Evolutionary conservation across 2,888 invertebrate genomes (phyloP).

Genomic region (Allygus modestus): DNA sequence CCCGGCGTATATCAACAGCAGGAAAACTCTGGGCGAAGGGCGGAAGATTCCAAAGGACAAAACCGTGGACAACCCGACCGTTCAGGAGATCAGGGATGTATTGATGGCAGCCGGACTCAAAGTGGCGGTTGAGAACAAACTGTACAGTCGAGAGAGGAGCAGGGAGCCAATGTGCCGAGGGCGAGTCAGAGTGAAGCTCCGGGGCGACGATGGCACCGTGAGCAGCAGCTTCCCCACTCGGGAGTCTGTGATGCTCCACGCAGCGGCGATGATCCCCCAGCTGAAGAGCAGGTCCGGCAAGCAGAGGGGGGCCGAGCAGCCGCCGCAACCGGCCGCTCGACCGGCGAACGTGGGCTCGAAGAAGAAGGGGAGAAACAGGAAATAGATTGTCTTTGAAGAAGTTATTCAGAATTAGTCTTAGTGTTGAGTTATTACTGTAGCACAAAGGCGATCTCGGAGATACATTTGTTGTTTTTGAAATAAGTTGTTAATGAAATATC

Average conservation of each 20-base stretch:
- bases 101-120: slow-evolving; percentile 88
- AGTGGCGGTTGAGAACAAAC: slow-evolving; percentile 94
- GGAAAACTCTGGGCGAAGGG: slow-evolving; percentile 91
- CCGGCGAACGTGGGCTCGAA: slow-evolving; percentile 72
- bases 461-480: too few relatives aligned
- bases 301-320: slow-evolving; percentile 70
- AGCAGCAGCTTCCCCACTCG: slow-evolving; percentile 84
- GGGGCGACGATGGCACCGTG: slow-evolving; percentile 90
- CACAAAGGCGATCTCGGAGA: too few relatives aligned
- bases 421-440: too few relatives aligned
- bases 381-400: too few relatives aligned
- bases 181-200: slow-evolving; percentile 94
- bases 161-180: slow-evolving; percentile 92
- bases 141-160: slow-evolving; percentile 93
- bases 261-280: slow-evolving; percentile 93
- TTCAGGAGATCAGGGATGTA: slow-evolving; percentile 96
- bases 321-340: slow-evolving; percentile 66
- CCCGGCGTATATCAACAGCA: slow-evolving; percentile 80
- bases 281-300: slow-evolving; percentile 82
- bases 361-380: slow-evolving; percentile 75
- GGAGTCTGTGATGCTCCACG: slow-evolving; percentile 86
- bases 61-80: slow-evolving; percentile 97
- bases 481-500: too few relatives aligned
- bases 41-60: slow-evolving; percentile 88
- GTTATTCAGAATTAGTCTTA: too few relatives aligned